These are phyloP conservation scores for Acleris laterana DNA, from an alignment of 2,888 invertebrate genomes.

Conservation along the genomic window DNA sequence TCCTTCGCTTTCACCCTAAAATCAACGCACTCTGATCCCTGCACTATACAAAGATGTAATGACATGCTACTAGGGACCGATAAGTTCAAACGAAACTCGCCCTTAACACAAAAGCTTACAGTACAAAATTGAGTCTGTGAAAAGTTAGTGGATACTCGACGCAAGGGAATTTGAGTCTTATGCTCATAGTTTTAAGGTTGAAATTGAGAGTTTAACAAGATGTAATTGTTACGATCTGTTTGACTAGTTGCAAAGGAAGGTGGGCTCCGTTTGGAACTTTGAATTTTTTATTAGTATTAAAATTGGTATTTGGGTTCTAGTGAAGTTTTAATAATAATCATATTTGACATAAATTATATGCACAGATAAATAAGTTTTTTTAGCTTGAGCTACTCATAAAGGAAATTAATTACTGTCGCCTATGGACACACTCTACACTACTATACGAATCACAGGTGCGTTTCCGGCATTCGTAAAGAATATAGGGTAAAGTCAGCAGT, in stretches of 20 bases:
- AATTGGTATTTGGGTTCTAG: too few relatives aligned
- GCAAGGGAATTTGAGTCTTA: conserved; percentile 12
- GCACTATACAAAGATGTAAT: conserved; percentile 7
- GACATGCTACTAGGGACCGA: conserved; percentile 7
- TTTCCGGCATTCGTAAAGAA: too few relatives aligned
- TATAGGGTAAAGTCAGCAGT: too few relatives aligned
- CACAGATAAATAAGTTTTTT: too few relatives aligned
- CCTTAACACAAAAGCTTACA: neutral
- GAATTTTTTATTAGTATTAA: conserved; percentile 1
- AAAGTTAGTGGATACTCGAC: neutral
- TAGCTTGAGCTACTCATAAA: too few relatives aligned
- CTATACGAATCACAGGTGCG: too few relatives aligned
- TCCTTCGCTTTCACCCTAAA: conserved; percentile 9
- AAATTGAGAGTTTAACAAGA: neutral
- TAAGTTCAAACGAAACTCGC: neutral
- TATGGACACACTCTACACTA: too few relatives aligned
- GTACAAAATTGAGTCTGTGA: neutral
- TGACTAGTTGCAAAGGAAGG: conserved; percentile 21
- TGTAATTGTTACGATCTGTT: conserved; percentile 5
- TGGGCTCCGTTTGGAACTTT: conserved; percentile 9
- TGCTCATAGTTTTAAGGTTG: neutral
- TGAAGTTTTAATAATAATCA: too few relatives aligned
- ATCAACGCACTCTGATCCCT: conserved; percentile 10
- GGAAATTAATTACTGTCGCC: too few relatives aligned
- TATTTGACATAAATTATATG: too few relatives aligned